Evolutionary conservation across 2,888 invertebrate genomes (phyloP), one percentile per base, ranked within the genome.

Genomic region (Esperia sulphurella): DNA sequence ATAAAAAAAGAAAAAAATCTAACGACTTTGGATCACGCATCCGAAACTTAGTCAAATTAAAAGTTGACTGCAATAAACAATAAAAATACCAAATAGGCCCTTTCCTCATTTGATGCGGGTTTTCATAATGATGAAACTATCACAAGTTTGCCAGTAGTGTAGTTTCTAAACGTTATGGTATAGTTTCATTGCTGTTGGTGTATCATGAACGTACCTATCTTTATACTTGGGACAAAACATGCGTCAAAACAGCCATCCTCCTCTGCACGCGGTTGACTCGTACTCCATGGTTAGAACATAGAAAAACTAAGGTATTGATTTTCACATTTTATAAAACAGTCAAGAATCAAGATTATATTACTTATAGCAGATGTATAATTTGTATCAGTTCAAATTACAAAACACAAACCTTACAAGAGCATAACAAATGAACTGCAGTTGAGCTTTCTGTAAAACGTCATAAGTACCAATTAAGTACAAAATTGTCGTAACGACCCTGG

Each of bases 31-130:
- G 59, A 79, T 75, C 89, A 88, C 88, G 89, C 87, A 88, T 80
- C 73, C 53, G 58, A 83, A 87, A 86, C 81, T 84, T 77, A 78
- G 76, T 70, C 75, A 81, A 89, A 89, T 89, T 89, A 89, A 89
- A 88, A 89, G 86, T 88, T 86, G 74, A 71, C 74, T 72, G 83
- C 82, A 79, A 85, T 87, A 86, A 84, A 86, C 87, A 83, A 85
- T 87, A 86, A 86, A 83, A 86, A 79, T 76, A 61, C 75, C 73
- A 67, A 80, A 79, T 74, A 66, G 73, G 68, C 75, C 63, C 71
- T 76, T 76, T 66, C 66, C 75, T 72, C 68, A 68, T 78, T 82
- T 77, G 72, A 75, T 80, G 68, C 64, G 62, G 75, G 73, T 75
- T 75, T 61, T 47, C 44, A 70, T 79, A 75, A 77, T 74, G 66